phyloP scores from a whole-genome alignment of 2,888 invertebrate species.

The Galerucella pusilla region DNA sequence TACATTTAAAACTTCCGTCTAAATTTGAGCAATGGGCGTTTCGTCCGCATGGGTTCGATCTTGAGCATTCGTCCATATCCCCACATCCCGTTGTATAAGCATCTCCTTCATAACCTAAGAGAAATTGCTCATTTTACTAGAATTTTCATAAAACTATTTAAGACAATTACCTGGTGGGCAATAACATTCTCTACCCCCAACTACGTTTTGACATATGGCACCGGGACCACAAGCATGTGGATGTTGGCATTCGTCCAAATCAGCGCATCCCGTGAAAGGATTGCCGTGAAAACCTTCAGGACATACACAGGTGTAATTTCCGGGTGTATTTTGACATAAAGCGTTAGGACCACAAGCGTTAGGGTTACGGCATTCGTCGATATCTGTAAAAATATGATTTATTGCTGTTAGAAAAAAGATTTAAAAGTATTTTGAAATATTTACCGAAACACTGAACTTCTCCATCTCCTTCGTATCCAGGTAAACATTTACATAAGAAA shows the following conservation, averaged over 20 bases:
- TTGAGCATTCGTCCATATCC: conserved; percentile 81
- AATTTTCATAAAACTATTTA: too few species aligned
- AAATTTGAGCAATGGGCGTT: conserved; percentile 83
- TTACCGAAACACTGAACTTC: conserved; percentile 87
- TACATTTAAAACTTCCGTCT: conserved; percentile 82
- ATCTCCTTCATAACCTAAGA: conserved; percentile 75
- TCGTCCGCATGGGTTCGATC: conserved; percentile 76
- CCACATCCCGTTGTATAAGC: conserved; percentile 77
- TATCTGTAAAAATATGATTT: conserved; percentile 69
- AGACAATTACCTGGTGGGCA: conserved; percentile 74
- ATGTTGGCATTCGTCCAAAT: conserved; percentile 84
- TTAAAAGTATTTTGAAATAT: conserved; percentile 34
- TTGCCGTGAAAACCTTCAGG: conserved; percentile 86
- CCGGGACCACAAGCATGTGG: conserved; percentile 80
- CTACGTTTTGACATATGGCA: conserved; percentile 83
- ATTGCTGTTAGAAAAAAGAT: background rate
- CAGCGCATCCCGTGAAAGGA: conserved; percentile 82
- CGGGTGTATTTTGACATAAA: conserved; percentile 83
- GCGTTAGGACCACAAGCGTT: conserved; percentile 86
- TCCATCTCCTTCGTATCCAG: conserved; percentile 91
- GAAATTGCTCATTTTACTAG: background rate
- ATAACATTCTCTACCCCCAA: conserved; percentile 84
- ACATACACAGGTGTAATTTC: conserved; percentile 90
- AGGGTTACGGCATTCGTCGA: conserved; percentile 87
- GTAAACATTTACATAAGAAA: conserved; percentile 93